Evolutionary conservation across 2,797 vertebrate genomes (phyloP), one percentile per base, ranked within the genome.

Genomic region (Sciaenops ocellatus): DNA sequence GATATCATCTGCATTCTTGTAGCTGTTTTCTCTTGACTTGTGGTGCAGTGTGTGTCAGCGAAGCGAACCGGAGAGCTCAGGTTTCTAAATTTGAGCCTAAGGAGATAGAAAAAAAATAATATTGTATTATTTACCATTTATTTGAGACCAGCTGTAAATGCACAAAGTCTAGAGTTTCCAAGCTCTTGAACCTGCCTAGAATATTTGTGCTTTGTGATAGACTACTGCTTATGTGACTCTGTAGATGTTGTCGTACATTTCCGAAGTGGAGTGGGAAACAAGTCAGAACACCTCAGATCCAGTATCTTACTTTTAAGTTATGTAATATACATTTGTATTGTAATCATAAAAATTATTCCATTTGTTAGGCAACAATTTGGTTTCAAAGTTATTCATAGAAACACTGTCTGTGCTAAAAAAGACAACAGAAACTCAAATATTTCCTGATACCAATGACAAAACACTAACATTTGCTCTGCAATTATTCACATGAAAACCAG

Each of bases 1-100:
- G 52, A 74, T 63, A 48, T 54, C 2, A 54, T 68, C 44, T 59
- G 41, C 50, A 78, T 69, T 75, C n/a, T 28, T 78, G 24, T 34
- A 48, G 44, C 67, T 71, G 8, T 28, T 65, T 66, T 69, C 56
- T 42, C 7, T 48, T 57, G 24, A 59, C 38, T 68, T 55, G 28
- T 24, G 28, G 34, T 28, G 41, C 30, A 50, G 15, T 42, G 16
- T 54, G 48, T 54, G 30, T 28, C 54, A 18, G 12, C 2, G 5
- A 17, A 22, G 13, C 17, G 15, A 2, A 64, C 15, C 30, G 3
- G 55, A 74, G 65, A 47, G 44, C 59, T 46, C 30, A 44, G 34
- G 26, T 74, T 78, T 57, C 44, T 48, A 34, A 26, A 69, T 22
- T 38, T 20, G 22, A 67, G 34, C 38, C 34, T 52, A 5, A 15